Conservation (phyloP, 2,113 vertebrate species). For the Embiotoca jacksoni region DNA sequence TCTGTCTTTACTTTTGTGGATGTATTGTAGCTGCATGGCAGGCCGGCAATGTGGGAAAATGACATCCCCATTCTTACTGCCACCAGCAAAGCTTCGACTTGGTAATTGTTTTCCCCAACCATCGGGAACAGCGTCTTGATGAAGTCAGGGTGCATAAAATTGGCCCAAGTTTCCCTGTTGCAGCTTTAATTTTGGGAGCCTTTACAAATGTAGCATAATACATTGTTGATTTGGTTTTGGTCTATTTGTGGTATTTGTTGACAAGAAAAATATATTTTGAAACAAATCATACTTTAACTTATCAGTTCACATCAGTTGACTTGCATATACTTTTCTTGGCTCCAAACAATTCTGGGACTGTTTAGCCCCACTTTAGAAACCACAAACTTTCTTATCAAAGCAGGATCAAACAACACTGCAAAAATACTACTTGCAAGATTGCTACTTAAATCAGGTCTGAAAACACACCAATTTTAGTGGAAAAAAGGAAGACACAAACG, state of each 20-base stretch:
- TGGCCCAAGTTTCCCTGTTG: too few species aligned
- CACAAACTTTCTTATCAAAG: background rate
- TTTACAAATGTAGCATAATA: too few species aligned
- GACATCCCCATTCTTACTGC: too few species aligned
- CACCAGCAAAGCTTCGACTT: too few species aligned
- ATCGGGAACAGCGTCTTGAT: too few species aligned
- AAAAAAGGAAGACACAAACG: conserved; percentile 34
- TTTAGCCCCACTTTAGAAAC: background rate
- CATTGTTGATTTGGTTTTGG: background rate
- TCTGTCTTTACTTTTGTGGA: too few species aligned
- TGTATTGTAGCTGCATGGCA: too few species aligned
- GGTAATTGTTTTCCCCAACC: too few species aligned
- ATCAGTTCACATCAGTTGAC: background rate
- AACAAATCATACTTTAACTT: background rate
- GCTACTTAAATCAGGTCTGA: conserved; percentile 65
- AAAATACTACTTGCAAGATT: background rate
- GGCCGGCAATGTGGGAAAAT: too few species aligned
- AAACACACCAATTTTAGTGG: conserved; percentile 17
- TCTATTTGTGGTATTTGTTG: conserved; percentile 18
- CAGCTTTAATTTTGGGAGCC: too few species aligned
- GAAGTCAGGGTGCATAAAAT: too few species aligned
- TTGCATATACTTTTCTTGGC: background rate
- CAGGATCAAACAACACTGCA: too few species aligned
- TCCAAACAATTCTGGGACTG: background rate
- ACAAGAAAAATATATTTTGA: background rate